These are phyloP conservation scores for Microplitis manilae DNA, from an alignment of 2,888 invertebrate genomes.

Conservation along the genomic window DNA sequence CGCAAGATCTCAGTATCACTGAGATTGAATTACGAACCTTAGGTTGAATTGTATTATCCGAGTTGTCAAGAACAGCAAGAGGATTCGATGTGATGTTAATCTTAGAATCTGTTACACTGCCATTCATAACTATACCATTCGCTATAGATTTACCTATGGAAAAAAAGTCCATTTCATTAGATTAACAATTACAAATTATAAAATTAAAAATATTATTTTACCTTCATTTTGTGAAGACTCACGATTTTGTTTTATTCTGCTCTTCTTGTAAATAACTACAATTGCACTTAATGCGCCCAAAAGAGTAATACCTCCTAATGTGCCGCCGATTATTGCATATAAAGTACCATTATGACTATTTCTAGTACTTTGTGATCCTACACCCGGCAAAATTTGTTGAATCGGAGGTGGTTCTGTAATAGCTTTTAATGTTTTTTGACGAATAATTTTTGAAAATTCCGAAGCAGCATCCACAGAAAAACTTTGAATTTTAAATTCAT, in stretches of 20 bases:
- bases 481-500: conserved; percentile 92
- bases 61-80: conserved; percentile 77
- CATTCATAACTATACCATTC: conserved; percentile 69
- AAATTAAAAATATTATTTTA: conserved; percentile 40
- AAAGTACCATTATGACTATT: conserved; percentile 66
- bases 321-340: conserved; percentile 76
- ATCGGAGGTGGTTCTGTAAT: conserved; percentile 58
- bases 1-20: conserved; percentile 24
- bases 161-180: conserved; percentile 48
- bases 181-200: not conserved
- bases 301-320: conserved; percentile 73
- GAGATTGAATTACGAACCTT: conserved; percentile 65
- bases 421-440: conserved; percentile 76
- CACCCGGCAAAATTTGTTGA: conserved; percentile 59
- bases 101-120: conserved; percentile 70
- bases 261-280: conserved; percentile 72
- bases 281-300: conserved; percentile 68
- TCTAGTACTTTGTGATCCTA: conserved; percentile 66
- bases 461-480: conserved; percentile 91
- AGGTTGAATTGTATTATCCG: conserved; percentile 72
- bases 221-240: conserved; percentile 68
- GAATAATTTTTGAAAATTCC: conserved; percentile 84
- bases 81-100: conserved; percentile 86
- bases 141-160: conserved; percentile 66
- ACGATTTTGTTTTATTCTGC: conserved; percentile 72